Evolutionary conservation across 2,888 invertebrate species (phyloP).

Genomic region (Tanytarsus gracilentus): DNA sequence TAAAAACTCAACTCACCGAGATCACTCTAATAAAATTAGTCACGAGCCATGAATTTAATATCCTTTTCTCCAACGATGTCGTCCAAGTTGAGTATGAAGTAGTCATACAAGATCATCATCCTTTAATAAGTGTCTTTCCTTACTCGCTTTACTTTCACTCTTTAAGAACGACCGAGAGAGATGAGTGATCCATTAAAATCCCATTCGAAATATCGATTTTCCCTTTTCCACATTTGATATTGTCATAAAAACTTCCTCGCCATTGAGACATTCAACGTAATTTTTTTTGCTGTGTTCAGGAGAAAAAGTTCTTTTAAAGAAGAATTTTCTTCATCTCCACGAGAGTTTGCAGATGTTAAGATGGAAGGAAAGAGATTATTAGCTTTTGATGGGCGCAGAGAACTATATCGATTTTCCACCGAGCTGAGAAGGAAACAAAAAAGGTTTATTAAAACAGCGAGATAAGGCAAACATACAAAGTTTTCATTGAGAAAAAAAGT

Average conservation of each 20-base stretch:
- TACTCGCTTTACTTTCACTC: constrained; percentile 22
- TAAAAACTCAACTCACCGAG: too few species aligned
- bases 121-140: constrained; percentile 2
- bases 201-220: constrained; percentile 27
- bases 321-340: too few species aligned
- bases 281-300: too few species aligned
- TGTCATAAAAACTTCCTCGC: constrained; percentile 23
- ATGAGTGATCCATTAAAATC: constrained; percentile 2
- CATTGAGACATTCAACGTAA: constrained; percentile 1
- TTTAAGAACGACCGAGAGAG: background rate
- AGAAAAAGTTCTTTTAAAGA: too few species aligned
- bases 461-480: constrained; percentile 15
- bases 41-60: too few species aligned
- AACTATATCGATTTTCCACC: constrained; percentile 17
- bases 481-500: too few species aligned
- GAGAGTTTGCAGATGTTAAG: constrained; percentile 12
- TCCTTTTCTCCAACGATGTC: constrained; percentile 1
- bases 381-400: constrained; percentile 24
- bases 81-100: too few species aligned
- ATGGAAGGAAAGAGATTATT: constrained; percentile 22
- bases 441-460: constrained; percentile 25
- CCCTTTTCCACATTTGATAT: background rate
- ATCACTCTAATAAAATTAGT: too few species aligned
- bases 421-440: background rate
- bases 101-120: too few species aligned